A percentile compares a stretch with the other conserved stretches of the same genome.
These are phyloP conservation scores for Oreotrochilus melanogaster DNA, from an alignment of 2,113 vertebrate genomes.

Conservation along the genomic window DNA sequence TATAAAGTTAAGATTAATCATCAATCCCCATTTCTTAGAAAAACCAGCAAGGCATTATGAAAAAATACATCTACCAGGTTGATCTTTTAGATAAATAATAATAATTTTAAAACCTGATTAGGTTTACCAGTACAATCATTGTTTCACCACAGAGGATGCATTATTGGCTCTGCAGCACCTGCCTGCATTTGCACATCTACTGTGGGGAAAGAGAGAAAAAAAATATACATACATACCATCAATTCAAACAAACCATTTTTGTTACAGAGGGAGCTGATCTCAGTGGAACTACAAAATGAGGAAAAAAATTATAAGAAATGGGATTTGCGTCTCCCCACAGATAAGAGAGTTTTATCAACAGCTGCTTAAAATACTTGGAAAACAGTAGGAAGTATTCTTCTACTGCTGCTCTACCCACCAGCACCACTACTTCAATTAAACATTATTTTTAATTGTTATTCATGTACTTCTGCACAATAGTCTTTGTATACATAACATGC, in stretches of 20 bases:
- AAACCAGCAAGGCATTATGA: background rate
- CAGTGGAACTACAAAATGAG: background rate
- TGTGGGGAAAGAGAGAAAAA: background rate
- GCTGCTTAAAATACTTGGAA: background rate
- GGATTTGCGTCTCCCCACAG: background rate
- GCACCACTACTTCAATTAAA: background rate
- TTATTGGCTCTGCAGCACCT: background rate
- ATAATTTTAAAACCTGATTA: background rate
- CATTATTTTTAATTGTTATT: background rate
- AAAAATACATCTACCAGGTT: background rate
- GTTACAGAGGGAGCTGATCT: background rate
- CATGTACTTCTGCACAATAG: background rate
- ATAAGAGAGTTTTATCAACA: background rate
- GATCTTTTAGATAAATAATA: background rate
- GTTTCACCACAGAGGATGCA: background rate
- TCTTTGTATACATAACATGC: background rate
- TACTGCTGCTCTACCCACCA: fast-evolving
- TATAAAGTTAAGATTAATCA: background rate
- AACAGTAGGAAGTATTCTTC: background rate
- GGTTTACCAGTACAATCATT: fast-evolving
- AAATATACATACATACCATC: background rate
- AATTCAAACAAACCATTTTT: background rate
- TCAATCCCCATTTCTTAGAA: background rate
- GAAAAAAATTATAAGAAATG: background rate
- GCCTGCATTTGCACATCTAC: background rate